Evolutionary conservation across 2,113 vertebrate species (phyloP).

Genomic region (Tiliqua scincoides): DNA sequence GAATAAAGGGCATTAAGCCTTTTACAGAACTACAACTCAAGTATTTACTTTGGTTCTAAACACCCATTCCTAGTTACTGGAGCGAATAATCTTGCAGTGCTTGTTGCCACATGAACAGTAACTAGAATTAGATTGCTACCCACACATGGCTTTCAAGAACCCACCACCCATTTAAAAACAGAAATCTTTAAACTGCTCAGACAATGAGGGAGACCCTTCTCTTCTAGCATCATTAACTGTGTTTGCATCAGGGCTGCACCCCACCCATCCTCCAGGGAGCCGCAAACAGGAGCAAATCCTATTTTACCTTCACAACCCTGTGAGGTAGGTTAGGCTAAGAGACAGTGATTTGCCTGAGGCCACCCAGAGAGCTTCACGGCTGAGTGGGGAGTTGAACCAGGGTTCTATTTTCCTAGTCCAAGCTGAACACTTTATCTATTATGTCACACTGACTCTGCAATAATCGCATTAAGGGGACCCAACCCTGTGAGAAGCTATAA

Average conservation of each 20-base stretch:
- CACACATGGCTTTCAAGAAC: neutral
- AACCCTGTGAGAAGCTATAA: neutral
- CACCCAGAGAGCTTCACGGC: neutral
- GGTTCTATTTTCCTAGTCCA: neutral
- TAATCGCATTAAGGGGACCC: neutral
- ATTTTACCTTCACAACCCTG: conserved; percentile 40
- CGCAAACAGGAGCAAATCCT: conserved; percentile 34
- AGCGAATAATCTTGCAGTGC: conserved; percentile 60
- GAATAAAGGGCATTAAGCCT: conserved; percentile 42
- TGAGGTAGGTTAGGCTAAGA: conserved; percentile 5
- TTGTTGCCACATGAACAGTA: conserved; percentile 3
- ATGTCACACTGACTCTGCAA: neutral
- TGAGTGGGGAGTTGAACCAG: neutral
- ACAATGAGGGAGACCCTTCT: neutral
- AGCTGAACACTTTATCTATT: neutral
- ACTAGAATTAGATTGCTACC: neutral
- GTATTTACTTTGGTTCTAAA: conserved; percentile 63
- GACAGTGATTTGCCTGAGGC: neutral
- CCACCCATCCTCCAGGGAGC: neutral
- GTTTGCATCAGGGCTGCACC: conserved; percentile 19
- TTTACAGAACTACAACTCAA: neutral
- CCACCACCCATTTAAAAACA: accelerated
- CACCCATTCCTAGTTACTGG: conserved; percentile 53
- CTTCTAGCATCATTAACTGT: neutral
- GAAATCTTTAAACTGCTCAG: neutral